Evolutionary conservation across 2,797 vertebrate genomes (phyloP).

Genomic region (Platyrinchus mystaceus): DNA sequence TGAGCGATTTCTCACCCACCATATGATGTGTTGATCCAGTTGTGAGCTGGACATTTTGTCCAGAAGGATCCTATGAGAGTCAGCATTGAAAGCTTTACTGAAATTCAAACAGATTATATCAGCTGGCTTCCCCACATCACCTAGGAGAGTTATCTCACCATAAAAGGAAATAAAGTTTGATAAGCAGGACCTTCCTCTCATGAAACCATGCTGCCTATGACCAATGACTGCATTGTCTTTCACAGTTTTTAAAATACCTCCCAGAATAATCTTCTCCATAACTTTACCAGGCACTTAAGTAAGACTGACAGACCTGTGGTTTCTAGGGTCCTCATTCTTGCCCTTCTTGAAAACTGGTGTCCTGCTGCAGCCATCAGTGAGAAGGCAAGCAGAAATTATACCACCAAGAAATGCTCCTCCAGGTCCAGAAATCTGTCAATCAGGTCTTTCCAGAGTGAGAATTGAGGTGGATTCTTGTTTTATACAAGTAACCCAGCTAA

Average conservation of each 20-base stretch:
- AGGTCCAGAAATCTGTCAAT: neutral
- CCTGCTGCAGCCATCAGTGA: neutral
- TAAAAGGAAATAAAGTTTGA: neutral
- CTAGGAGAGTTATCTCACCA: neutral
- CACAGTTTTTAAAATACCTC: neutral
- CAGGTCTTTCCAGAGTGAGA: neutral
- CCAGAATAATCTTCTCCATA: neutral
- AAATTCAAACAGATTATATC: neutral
- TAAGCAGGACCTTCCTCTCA: neutral
- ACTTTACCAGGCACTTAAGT: neutral
- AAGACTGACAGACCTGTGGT: neutral
- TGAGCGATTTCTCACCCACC: neutral
- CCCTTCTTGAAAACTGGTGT: neutral
- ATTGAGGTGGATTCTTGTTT: neutral
- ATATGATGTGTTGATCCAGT: neutral
- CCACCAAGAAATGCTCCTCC: neutral
- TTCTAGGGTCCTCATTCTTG: neutral
- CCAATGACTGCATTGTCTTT: neutral
- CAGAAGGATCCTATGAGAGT: neutral
- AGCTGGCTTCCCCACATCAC: neutral
- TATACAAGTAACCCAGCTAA: neutral
- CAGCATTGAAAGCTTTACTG: neutral
- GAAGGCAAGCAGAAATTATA: neutral
- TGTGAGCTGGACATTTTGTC: neutral
- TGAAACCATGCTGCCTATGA: neutral